Percentiles rank a stretch among this genome's conserved stretches.
Evolutionary conservation across 1,140 invertebrate species (phyloP).

Genomic region (Calephelis nemesis): DNA sequence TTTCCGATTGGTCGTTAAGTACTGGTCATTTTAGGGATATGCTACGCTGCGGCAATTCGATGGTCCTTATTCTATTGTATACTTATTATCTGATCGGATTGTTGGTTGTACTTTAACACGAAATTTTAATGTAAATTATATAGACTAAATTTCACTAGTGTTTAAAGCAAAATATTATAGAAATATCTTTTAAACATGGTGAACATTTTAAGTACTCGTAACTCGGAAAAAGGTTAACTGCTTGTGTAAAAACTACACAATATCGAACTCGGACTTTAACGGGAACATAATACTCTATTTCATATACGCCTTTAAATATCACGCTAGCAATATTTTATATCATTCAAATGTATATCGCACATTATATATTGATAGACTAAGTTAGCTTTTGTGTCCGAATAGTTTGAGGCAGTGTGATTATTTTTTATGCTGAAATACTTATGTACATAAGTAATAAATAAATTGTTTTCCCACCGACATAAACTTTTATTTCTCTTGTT

Average conservation of each 20-base stretch:
- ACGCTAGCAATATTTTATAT: constrained; percentile 53
- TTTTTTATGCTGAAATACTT: constrained; percentile 63
- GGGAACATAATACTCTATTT: constrained; percentile 24
- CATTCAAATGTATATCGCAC: constrained; percentile 55
- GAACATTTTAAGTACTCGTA: too few species aligned
- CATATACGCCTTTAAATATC: constrained; percentile 28
- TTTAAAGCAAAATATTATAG: too few species aligned
- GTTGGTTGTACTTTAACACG: too few species aligned
- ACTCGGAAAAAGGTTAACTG: background rate
- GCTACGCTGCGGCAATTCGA: too few species aligned
- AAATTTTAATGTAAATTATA: too few species aligned
- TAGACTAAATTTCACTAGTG: too few species aligned
- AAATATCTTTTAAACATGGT: too few species aligned
- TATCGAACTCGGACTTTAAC: background rate
- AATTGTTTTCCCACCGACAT: constrained; percentile 69
- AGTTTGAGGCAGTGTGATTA: constrained; percentile 57
- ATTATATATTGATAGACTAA: constrained; percentile 50
- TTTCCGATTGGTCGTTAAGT: too few species aligned
- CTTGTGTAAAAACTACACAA: background rate
- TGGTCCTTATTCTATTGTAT: too few species aligned
- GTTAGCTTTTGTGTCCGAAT: constrained; percentile 58
- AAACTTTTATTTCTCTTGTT: constrained; percentile 28
- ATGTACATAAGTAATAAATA: constrained; percentile 65
- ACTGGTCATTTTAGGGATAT: too few species aligned
- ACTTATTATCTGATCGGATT: too few species aligned